A percentile compares a stretch with the other conserved stretches of the same genome.
These are phyloP conservation scores for Acronicta alni DNA, from an alignment of 2,888 invertebrate species.

Conservation along the genomic window DNA sequence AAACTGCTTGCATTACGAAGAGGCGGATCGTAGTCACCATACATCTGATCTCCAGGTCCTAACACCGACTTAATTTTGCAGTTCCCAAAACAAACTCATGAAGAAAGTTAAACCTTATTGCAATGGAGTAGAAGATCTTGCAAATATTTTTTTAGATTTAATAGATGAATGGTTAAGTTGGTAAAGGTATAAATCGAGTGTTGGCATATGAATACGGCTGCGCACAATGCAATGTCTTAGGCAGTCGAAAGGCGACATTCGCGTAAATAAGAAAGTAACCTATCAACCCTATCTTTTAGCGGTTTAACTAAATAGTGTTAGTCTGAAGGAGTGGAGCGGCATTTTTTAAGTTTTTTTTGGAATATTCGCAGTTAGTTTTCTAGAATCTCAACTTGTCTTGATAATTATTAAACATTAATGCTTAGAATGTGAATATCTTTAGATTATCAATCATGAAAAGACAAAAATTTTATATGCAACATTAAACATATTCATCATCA, in stretches of 20 bases:
- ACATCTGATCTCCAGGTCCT: conserved; percentile 67
- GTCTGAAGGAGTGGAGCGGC: conserved; percentile 22
- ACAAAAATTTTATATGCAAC: no score
- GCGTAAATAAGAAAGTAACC: conserved; percentile 75
- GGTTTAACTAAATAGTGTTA: conserved; percentile 65
- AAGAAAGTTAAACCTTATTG: conserved; percentile 7
- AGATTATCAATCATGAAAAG: no score
- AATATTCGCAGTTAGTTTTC: no score
- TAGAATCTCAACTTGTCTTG: no score
- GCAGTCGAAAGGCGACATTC: conserved; percentile 56
- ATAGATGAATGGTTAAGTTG: conserved; percentile 34
- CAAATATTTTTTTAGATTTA: background rate
- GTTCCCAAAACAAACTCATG: fast-evolving
- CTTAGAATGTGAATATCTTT: no score
- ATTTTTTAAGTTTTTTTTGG: background rate
- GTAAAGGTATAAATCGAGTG: conserved; percentile 78
- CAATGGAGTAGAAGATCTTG: background rate
- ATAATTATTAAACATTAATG: no score
- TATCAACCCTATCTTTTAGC: conserved; percentile 72
- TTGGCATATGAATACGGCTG: conserved; percentile 83
- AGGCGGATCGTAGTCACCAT: conserved; percentile 70
- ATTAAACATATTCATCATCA: no score
- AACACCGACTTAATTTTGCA: conserved; percentile 18
- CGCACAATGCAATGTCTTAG: conserved; percentile 77
- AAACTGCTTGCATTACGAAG: conserved; percentile 68